These are phyloP conservation scores for Stenotaenia linearis DNA, from an alignment of 2,888 invertebrate species.

Conservation along the genomic window DNA sequence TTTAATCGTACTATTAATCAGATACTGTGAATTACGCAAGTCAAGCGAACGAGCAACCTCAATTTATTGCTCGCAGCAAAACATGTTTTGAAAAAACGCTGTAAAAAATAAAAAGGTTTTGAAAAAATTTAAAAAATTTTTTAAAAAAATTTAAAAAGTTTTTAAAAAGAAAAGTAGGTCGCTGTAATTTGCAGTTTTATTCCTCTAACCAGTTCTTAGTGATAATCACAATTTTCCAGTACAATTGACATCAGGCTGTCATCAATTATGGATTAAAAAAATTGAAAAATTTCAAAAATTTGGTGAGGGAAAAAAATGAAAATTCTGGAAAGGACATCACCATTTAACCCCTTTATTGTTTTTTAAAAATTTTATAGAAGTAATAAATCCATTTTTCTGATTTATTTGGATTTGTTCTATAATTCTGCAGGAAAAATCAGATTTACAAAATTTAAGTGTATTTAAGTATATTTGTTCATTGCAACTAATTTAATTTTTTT, in stretches of 20 bases:
- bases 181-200: neutral
- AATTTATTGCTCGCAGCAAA: neutral
- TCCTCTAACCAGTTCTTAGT: neutral
- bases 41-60: neutral
- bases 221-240: neutral
- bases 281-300: too few relatives aligned
- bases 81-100: neutral
- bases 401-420: too few relatives aligned
- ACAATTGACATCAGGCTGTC: neutral
- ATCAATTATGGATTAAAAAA: neutral
- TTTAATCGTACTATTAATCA: neutral
- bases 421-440: too few relatives aligned
- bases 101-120: neutral
- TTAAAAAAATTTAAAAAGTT: neutral
- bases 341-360: too few relatives aligned
- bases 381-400: too few relatives aligned
- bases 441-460: too few relatives aligned
- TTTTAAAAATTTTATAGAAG: too few relatives aligned
- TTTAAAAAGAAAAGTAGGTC: neutral
- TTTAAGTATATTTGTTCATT: too few relatives aligned
- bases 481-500: too few relatives aligned
- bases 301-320: too few relatives aligned
- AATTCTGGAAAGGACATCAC: too few relatives aligned
- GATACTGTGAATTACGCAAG: neutral
- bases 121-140: too few relatives aligned